Conservation (phyloP, 2,113 vertebrate species). For the Psephotus haematonotus region DNA sequence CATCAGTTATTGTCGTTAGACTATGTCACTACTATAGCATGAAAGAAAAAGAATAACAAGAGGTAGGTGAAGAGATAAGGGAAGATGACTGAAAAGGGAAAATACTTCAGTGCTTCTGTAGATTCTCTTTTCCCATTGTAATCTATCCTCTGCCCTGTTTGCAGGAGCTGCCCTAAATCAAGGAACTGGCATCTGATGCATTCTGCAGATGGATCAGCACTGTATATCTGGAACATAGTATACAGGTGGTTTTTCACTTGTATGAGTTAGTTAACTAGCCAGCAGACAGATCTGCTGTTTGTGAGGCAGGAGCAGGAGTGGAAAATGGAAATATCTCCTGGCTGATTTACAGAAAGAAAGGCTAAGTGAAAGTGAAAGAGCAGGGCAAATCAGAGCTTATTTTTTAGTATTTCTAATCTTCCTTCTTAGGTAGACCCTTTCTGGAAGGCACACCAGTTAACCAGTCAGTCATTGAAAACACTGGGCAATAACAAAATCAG, state of each 20-base stretch:
- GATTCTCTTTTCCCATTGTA: neutral
- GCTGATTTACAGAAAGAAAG: neutral
- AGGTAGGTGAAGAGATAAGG: neutral
- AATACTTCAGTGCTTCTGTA: neutral
- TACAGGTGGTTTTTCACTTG: slow-evolving; percentile 57
- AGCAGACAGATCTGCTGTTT: slow-evolving; percentile 19
- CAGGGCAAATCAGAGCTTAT: neutral
- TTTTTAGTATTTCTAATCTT: neutral
- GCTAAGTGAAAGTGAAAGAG: slow-evolving; percentile 11
- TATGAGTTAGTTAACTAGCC: neutral
- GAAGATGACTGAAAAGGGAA: neutral
- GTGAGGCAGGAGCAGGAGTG: neutral
- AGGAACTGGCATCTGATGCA: slow-evolving; percentile 40
- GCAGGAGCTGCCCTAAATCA: slow-evolving; percentile 31
- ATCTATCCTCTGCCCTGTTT: neutral
- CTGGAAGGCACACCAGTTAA: neutral
- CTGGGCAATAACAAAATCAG: neutral
- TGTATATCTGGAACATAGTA: neutral
- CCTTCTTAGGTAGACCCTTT: neutral
- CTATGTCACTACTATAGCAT: neutral
- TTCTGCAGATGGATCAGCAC: slow-evolving; percentile 41
- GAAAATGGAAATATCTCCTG: slow-evolving; percentile 11
- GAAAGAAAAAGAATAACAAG: neutral
- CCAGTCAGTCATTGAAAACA: neutral
- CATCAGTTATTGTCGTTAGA: neutral